phyloP scores from a whole-genome alignment of 1,140 invertebrate species.

The Amphibalanus amphitrite region DNA sequence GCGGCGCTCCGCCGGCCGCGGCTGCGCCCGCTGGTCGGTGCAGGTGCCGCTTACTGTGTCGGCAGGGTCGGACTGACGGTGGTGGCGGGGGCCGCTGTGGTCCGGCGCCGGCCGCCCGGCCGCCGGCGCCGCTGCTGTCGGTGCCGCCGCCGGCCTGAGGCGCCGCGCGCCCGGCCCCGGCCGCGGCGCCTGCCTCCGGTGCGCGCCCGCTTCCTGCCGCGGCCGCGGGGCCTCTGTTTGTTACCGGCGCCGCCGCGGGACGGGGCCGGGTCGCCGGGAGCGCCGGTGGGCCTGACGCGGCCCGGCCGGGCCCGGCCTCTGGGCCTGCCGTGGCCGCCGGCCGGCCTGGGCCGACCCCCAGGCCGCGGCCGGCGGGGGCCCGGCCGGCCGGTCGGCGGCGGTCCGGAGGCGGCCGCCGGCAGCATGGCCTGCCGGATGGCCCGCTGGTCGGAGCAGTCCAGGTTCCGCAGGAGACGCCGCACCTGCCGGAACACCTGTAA shows the following conservation, averaged over 20 bases:
- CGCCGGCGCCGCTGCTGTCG: not conserved
- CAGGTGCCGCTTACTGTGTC: conserved; percentile 16
- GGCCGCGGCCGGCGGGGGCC: conserved; percentile 12
- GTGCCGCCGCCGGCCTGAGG: conserved; percentile 1
- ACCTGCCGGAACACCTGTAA: not conserved
- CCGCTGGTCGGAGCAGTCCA: not conserved
- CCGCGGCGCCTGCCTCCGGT: not conserved
- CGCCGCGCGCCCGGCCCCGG: not conserved
- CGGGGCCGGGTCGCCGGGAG: conserved; percentile 14
- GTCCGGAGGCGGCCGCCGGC: not conserved
- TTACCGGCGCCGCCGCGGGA: conserved; percentile 11
- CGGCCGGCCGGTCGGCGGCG: conserved; percentile 14
- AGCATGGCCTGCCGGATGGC: not conserved
- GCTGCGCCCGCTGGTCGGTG: conserved; percentile 19
- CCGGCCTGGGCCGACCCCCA: no score
- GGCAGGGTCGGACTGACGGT: conserved; percentile 17
- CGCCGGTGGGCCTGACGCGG: no score
- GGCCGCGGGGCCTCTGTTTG: not conserved
- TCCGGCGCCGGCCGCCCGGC: conserved; percentile 16
- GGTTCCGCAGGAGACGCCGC: not conserved
- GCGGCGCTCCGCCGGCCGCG: conserved; percentile 21
- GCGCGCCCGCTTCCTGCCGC: not conserved
- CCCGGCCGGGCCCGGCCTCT: no score
- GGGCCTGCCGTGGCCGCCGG: no score
- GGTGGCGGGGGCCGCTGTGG: conserved; percentile 21